Base-by-base conservation (phyloP, 2,113 vertebrate species). In the Caracal caracal region DNA sequence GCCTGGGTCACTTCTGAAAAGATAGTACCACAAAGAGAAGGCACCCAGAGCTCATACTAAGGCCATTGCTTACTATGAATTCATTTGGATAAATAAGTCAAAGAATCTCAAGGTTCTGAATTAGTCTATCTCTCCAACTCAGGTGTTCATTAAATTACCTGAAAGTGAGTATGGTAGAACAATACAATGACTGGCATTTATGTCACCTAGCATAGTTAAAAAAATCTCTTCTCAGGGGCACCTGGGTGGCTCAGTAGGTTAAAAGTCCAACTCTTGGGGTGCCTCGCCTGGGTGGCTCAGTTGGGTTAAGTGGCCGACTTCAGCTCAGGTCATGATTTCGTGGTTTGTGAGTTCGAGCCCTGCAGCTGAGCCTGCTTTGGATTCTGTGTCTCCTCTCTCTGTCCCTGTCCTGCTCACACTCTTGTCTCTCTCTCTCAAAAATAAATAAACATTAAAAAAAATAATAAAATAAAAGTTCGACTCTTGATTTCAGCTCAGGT, bases 141-240 rank as follows among this genome's bases (percentile, higher is more conserved):
- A 70, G 47, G 68, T 78, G 47, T 89, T 96, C 70, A 90, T 71
- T 94, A 94, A 95, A 93, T 65, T 56, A 92, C 33, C 49, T 68
- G 8, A 84, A 56, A 78, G n/a, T 53, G 6, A 5, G 10, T n/a
- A 86, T 7, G 20, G 9, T 86, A 6, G 59, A 93, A 71, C n/a
- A 90, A 93, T 0, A 59, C 13, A 93, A 56, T 83, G 61, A 88
- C 75, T 93, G 88, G 61, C 51, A 95, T 70, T 70, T 93, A 30
- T 83, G 43, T 93, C 51, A 96, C 49, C 37, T 56, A 85, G 26
- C 28, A 96, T 86, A 84, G 70, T 94, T 66, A 66, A 87, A 56
- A 86, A n/a, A 92, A 76, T 59, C 56, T 59, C 56, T 59, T 59
- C 56, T 59, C 56, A 59, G 56, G 20, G 20, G 56, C 7, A 13